Percentiles rank a stretch among this genome's conserved stretches.
These are phyloP conservation scores for Zoanthus sansibaricus DNA, from an alignment of 92 coral and sea anemone genomes.

Conservation along the genomic window DNA sequence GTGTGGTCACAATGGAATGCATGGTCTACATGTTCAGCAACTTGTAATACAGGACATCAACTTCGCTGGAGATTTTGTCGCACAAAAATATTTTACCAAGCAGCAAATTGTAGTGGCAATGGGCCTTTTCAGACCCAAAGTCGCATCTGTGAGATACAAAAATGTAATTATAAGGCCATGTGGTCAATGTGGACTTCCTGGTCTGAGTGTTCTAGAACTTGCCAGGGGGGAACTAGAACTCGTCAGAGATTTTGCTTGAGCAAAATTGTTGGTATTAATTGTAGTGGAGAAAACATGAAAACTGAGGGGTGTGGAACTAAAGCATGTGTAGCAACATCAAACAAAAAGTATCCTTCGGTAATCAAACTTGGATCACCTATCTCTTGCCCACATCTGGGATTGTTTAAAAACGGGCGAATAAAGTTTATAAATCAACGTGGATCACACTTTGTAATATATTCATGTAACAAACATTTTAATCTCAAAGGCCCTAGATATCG, in stretches of 20 bases:
- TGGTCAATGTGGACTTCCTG: conserved; percentile 94
- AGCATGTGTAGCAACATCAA: conserved; percentile 58
- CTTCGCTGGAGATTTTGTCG: conserved; percentile 88
- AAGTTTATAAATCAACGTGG: conserved; percentile 79
- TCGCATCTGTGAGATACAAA: conserved; percentile 60
- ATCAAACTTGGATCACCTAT: conserved; percentile 67
- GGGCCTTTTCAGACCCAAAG: conserved; percentile 73
- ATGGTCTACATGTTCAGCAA: conserved; percentile 82
- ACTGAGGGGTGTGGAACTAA: conserved; percentile 62
- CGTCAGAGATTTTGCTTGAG: conserved; percentile 83
- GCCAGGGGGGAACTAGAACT: conserved; percentile 73
- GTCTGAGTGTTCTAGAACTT: conserved; percentile 84
- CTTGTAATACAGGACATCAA: conserved; percentile 82
- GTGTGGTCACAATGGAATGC: conserved; percentile 75
- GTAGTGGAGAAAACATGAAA: conserved; percentile 77
- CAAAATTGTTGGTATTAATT: conserved; percentile 69
- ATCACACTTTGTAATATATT: conserved; percentile 72
- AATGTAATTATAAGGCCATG: conserved; percentile 76
- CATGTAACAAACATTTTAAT: conserved; percentile 72
- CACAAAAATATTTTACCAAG: conserved; percentile 27
- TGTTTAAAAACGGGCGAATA: conserved; percentile 76
- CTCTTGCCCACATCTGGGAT: conserved; percentile 85
- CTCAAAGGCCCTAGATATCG: conserved; percentile 84
- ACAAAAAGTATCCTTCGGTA: conserved; percentile 64
- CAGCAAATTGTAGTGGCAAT: conserved; percentile 60